Conservation (phyloP, 2,113 vertebrate genomes). For the Cathartes aura region DNA sequence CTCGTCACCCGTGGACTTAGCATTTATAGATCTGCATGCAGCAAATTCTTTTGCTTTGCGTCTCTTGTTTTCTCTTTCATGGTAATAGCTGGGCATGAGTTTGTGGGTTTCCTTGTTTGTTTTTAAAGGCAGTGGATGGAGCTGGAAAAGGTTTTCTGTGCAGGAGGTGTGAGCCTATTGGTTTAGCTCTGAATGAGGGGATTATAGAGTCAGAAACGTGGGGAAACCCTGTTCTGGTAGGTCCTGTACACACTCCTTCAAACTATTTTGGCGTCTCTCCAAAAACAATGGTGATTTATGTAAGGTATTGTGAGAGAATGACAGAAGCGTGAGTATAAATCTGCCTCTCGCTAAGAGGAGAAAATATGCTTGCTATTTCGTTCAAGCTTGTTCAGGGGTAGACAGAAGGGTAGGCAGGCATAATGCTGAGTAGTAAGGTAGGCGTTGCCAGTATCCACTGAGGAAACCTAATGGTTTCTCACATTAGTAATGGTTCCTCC, state of each 20-base stretch:
- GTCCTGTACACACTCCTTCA: neutral
- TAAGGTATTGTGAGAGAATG: conserved; percentile 20
- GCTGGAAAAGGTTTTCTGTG: neutral
- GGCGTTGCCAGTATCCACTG: neutral
- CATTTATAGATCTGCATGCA: neutral
- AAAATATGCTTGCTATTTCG: neutral
- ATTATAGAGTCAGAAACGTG: neutral
- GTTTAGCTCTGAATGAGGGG: conserved; percentile 11
- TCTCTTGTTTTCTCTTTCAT: conserved; percentile 20
- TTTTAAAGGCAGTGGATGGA: conserved; percentile 10
- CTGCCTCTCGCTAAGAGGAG: neutral
- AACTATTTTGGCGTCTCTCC: neutral
- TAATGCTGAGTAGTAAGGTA: neutral
- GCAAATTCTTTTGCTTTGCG: conserved; percentile 35
- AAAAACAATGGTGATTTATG: neutral
- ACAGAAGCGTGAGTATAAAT: neutral
- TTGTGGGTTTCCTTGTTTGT: conserved; percentile 50
- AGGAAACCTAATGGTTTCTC: conserved; percentile 11
- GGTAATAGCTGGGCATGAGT: neutral
- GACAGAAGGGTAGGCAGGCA: neutral
- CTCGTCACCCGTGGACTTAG: neutral
- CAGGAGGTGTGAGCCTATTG: neutral
- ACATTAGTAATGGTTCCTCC: neutral
- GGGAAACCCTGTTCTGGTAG: conserved; percentile 19
- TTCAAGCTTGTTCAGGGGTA: neutral